These are phyloP conservation scores for Stratiomys singularior DNA, from an alignment of 2,888 invertebrate genomes.

Conservation along the genomic window DNA sequence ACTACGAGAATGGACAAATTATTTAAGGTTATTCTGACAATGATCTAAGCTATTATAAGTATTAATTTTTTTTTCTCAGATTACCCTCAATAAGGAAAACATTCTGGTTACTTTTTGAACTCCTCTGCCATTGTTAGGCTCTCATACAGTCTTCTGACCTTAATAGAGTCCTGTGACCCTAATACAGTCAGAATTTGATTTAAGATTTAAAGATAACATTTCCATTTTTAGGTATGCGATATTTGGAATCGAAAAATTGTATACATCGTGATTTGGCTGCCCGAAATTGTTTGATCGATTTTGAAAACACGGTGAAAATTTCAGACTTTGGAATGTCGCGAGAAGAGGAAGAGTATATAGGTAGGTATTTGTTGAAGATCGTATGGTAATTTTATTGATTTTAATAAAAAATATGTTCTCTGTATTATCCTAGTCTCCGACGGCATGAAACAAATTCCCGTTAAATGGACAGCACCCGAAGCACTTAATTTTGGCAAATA, in stretches of 20 bases:
- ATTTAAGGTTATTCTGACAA: too few relatives aligned
- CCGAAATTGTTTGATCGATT: conserved; percentile 82
- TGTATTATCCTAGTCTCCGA: conserved; percentile 79
- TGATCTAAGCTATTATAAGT: too few relatives aligned
- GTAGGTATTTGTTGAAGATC: conserved; percentile 54
- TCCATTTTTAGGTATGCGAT: conserved; percentile 76
- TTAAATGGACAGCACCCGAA: conserved; percentile 98
- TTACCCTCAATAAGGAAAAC: too few relatives aligned
- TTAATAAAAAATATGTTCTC: neutral
- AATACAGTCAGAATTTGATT: too few relatives aligned
- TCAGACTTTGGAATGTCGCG: conserved; percentile 98
- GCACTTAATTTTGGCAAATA: conserved; percentile 97
- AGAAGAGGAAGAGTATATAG: conserved; percentile 94
- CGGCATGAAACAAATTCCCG: conserved; percentile 98
- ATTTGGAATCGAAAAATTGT: conserved; percentile 94
- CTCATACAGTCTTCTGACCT: too few relatives aligned
- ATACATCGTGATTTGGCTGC: conserved; percentile 97
- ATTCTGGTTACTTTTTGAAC: too few relatives aligned
- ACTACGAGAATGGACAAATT: too few relatives aligned
- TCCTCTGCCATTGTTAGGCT: too few relatives aligned
- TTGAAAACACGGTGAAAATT: conserved; percentile 91
- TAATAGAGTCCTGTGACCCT: too few relatives aligned
- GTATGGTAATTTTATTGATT: neutral
- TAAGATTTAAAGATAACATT: neutral
- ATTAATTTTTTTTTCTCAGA: too few relatives aligned